Evolutionary conservation across 92 coral and sea anemone species (phyloP).

Genomic region (Bergia sp.): DNA sequence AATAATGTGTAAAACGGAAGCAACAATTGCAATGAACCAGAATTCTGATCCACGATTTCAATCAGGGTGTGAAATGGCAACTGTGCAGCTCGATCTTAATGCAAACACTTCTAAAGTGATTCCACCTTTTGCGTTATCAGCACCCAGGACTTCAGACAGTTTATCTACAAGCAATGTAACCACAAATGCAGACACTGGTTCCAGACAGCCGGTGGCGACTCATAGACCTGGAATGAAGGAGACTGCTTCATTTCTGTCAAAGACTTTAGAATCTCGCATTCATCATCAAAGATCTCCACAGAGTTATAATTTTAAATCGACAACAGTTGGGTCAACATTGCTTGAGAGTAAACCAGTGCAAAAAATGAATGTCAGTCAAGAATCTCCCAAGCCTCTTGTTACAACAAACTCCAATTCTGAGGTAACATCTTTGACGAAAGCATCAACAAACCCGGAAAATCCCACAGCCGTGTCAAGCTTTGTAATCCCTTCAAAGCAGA

Average conservation of each 20-base stretch:
- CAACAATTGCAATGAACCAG: constrained; percentile 54
- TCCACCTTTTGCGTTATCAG: constrained; percentile 71
- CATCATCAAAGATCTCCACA: constrained; percentile 55
- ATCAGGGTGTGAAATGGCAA: constrained; percentile 52
- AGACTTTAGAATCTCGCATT: constrained; percentile 67
- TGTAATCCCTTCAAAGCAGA: constrained; percentile 26
- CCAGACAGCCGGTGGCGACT: constrained; percentile 85
- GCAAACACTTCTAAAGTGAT: constrained; percentile 54
- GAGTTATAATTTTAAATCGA: constrained; percentile 61
- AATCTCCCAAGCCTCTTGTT: not conserved
- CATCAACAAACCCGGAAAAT: not conserved
- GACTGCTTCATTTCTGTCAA: constrained; percentile 57
- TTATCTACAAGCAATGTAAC: constrained; percentile 75
- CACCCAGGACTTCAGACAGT: constrained; percentile 79
- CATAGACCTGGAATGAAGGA: constrained; percentile 66
- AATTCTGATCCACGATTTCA: constrained; percentile 47
- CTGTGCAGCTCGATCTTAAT: constrained; percentile 35
- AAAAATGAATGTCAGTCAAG: not conserved
- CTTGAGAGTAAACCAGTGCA: constrained; percentile 64
- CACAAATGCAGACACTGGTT: constrained; percentile 76
- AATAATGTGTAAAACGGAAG: constrained; percentile 46
- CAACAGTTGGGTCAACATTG: constrained; percentile 78
- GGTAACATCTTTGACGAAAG: not conserved
- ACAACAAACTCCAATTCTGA: constrained; percentile 7
- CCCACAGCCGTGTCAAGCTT: constrained; percentile 26